phyloP scores from a whole-genome alignment of 2,888 invertebrate genomes.

The Parnassius glacialis region DNA sequence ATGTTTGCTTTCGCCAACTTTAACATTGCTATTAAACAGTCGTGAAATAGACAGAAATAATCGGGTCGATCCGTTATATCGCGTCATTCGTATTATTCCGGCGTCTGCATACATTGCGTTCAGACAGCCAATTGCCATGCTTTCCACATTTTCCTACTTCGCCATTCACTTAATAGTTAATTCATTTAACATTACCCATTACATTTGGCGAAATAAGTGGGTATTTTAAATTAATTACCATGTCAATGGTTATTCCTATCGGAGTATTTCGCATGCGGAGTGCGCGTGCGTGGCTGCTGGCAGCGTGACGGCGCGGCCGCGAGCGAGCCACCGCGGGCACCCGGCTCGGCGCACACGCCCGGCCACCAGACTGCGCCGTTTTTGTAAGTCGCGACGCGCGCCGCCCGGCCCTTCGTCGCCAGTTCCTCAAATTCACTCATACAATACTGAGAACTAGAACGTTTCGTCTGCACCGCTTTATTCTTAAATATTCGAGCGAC shows the following conservation, averaged over 20 bases:
- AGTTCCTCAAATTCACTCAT: constrained; percentile 59
- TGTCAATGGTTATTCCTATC: constrained; percentile 36
- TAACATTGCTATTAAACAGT: constrained; percentile 81
- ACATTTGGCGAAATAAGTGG: constrained; percentile 44
- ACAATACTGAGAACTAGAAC: constrained; percentile 70
- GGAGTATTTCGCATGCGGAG: constrained; percentile 35
- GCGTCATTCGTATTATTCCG: constrained; percentile 74
- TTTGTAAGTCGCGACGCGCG: constrained; percentile 73
- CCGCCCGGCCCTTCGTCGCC: constrained; percentile 53
- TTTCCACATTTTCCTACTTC: constrained; percentile 55
- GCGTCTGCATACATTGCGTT: constrained; percentile 58
- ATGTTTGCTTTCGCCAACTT: constrained; percentile 78
- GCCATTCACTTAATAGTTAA: constrained; percentile 64
- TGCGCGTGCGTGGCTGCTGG: constrained; percentile 26
- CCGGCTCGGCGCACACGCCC: constrained; percentile 46
- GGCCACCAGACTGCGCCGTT: constrained; percentile 63
- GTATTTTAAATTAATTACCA: constrained; percentile 47
- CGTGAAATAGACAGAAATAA: constrained; percentile 80
- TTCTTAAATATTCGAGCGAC: constrained; percentile 15
- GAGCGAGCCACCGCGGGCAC: constrained; percentile 33
- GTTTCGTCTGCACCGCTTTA: constrained; percentile 48
- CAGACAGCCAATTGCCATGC: constrained; percentile 63
- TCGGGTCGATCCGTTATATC: constrained; percentile 78
- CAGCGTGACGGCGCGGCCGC: constrained; percentile 28
- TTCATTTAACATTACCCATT: constrained; percentile 52